phyloP scores from a whole-genome alignment of 2,113 vertebrate species.

The Sciurus niger region DNA sequence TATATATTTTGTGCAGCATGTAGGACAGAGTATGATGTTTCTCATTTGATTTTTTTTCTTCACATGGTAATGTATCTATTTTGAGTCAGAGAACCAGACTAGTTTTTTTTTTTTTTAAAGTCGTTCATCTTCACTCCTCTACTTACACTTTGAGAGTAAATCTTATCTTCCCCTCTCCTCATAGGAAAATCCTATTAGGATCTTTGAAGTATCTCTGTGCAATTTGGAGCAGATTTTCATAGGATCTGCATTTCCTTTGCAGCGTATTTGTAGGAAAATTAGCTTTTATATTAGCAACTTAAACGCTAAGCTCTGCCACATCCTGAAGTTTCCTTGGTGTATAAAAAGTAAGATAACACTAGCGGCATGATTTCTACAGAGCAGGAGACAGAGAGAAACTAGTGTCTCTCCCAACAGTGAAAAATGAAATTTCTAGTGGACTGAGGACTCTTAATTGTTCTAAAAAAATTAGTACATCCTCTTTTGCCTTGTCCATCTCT shows the following conservation, averaged over 20 bases:
- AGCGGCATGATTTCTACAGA: not conserved
- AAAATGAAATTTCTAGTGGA: not conserved
- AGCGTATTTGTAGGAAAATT: not conserved
- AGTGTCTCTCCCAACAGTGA: not conserved
- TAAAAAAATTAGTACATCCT: not conserved
- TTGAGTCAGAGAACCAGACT: not conserved
- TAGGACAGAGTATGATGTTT: not conserved
- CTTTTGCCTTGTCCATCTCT: not conserved
- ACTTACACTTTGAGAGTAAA: not conserved
- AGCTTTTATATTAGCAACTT: not conserved
- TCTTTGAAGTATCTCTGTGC: conserved; percentile 22
- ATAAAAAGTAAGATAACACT: not conserved
- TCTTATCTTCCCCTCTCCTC: not conserved
- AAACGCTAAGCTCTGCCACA: not conserved
- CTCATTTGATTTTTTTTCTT: not conserved
- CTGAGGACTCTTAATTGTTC: not conserved
- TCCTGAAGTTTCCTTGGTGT: not conserved
- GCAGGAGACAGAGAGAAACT: not conserved
- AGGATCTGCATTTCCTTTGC: not conserved
- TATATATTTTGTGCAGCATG: not conserved
- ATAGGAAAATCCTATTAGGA: not conserved
- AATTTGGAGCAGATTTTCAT: not conserved
- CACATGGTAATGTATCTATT: not conserved
- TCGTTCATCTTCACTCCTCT: not conserved
- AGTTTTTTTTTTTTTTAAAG: not conserved